Evolutionary conservation across 1,140 invertebrate genomes (phyloP).

Genomic region (Saccostrea glomerata): DNA sequence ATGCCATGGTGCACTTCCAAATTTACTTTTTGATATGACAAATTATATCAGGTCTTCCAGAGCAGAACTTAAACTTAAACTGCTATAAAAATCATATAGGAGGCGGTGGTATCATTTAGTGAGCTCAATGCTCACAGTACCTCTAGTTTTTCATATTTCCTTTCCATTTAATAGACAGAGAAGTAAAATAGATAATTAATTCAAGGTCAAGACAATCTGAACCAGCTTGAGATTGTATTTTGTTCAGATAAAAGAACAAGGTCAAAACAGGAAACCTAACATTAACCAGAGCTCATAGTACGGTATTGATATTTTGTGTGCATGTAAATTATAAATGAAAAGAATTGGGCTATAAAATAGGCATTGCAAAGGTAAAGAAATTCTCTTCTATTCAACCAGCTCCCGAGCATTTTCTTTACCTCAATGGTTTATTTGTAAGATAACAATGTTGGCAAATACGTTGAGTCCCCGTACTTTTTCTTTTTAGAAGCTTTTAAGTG

Average conservation of each 20-base stretch:
- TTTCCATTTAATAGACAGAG: not conserved
- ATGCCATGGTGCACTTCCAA: too few relatives aligned
- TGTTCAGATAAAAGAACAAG: not conserved
- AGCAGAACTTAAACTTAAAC: too few relatives aligned
- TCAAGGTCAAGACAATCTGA: not conserved
- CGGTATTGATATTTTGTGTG: conserved; percentile 5
- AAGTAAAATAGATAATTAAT: not conserved
- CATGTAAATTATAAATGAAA: conserved; percentile 17
- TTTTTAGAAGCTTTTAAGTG: not conserved
- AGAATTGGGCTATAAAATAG: not conserved
- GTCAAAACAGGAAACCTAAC: not conserved
- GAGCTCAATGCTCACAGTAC: too few relatives aligned
- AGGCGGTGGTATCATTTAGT: too few relatives aligned
- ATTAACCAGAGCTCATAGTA: not conserved
- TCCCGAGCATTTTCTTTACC: not conserved
- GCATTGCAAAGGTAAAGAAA: not conserved
- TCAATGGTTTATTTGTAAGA: not conserved
- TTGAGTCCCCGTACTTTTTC: conserved; percentile 2
- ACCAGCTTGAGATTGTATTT: not conserved
- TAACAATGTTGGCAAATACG: conserved; percentile 8
- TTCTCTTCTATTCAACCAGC: not conserved
- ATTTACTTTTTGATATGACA: too few relatives aligned
- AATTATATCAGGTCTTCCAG: too few relatives aligned
- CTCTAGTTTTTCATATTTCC: not conserved
- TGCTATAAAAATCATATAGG: too few relatives aligned